Percentiles rank a stretch among this genome's conserved stretches.
Conservation (phyloP, 1,140 invertebrate species). For the Acromyrmex heyeri region DNA sequence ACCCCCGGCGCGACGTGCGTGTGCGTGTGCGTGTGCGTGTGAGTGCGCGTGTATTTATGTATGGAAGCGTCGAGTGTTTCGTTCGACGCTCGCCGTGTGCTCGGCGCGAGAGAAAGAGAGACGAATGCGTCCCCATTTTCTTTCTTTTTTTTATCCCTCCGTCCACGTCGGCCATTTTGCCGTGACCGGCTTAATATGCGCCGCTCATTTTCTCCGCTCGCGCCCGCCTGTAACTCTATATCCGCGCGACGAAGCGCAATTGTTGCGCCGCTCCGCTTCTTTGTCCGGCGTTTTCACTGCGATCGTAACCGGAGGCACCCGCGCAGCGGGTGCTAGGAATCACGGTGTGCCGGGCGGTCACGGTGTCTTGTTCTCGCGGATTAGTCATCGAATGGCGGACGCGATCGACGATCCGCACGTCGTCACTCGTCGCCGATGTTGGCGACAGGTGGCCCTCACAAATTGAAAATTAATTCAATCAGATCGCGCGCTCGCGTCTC, state of each 20-base stretch:
- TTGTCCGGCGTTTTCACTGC: constrained; percentile 63
- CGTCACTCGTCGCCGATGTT: neutral
- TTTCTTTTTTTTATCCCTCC: constrained; percentile 46
- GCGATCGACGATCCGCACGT: constrained; percentile 62
- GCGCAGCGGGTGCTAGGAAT: neutral
- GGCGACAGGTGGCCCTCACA: constrained; percentile 70
- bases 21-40: neutral
- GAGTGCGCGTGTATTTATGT: neutral
- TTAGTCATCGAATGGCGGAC: constrained; percentile 78
- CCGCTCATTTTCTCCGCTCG: constrained; percentile 71
- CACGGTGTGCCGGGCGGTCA: neutral
- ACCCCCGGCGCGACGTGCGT: neutral
- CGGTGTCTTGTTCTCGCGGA: constrained; percentile 57
- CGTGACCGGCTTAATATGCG: constrained; percentile 78
- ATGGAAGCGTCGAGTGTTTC: constrained; percentile 29
- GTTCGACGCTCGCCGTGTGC: constrained; percentile 11
- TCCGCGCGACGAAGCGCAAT: constrained; percentile 72
- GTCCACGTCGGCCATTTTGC: constrained; percentile 79
- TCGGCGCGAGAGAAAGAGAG: constrained; percentile 6
- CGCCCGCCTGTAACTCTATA: constrained; percentile 74
- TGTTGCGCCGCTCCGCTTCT: constrained; percentile 66
- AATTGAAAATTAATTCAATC: constrained; percentile 77
- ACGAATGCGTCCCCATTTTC: constrained; percentile 71
- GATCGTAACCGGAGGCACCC: constrained; percentile 17
- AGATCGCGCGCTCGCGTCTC: constrained; percentile 23